A percentile compares a stretch with the other conserved stretches of the same genome.
Conservation (phyloP, 2,113 vertebrate genomes). For the Myiagra hebetior region DNA sequence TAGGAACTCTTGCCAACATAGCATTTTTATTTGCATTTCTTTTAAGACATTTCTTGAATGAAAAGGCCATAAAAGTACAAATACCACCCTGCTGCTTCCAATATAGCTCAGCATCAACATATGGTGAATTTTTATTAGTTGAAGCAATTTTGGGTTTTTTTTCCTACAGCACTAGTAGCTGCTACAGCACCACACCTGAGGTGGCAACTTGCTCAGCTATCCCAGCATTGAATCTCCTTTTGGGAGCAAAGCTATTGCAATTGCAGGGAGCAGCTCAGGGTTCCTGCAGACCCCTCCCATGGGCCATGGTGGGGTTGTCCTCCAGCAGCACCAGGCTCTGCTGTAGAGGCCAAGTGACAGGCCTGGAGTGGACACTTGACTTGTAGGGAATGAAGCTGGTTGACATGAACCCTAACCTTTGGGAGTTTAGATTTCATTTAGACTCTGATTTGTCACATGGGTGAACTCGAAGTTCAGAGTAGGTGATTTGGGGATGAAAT, state of each 20-base stretch:
- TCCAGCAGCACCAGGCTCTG: rapidly evolving
- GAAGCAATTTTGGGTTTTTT: background rate
- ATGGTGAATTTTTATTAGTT: background rate
- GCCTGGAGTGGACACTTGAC: background rate
- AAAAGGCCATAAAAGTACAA: background rate
- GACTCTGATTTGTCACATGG: background rate
- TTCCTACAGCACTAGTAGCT: background rate
- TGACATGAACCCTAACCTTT: background rate
- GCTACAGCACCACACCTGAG: background rate
- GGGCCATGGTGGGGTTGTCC: rapidly evolving
- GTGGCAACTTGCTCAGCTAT: background rate
- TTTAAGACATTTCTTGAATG: background rate
- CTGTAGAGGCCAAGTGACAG: background rate
- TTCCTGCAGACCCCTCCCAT: background rate
- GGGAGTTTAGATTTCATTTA: background rate
- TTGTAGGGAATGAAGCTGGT: background rate
- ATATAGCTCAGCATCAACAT: background rate
- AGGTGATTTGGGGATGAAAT: background rate
- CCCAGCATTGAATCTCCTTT: rapidly evolving
- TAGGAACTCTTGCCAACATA: background rate
- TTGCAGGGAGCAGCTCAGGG: background rate
- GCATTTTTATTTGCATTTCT: background rate
- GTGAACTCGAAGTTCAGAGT: background rate
- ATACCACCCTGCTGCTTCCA: background rate
- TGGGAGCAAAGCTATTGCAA: background rate